Evolutionary conservation across 2,888 invertebrate genomes (phyloP), one percentile per base, ranked within the genome.

Genomic region (Frankliniella intonsa): DNA sequence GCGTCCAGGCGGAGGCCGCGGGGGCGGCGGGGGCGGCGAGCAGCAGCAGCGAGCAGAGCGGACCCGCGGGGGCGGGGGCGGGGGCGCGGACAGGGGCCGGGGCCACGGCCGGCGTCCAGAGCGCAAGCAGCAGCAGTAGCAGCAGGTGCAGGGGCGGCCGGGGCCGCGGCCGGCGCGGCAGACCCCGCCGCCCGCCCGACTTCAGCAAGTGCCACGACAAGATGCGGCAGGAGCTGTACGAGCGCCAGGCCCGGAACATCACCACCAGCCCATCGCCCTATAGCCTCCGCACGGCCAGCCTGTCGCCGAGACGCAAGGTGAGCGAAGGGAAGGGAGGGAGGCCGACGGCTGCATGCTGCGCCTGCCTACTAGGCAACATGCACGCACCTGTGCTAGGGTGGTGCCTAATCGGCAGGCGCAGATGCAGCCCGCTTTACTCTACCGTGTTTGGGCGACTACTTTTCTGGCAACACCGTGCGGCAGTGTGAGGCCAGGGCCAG

Each of bases 181-280:
- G 81, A 81, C 80, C 80, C 27, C 83, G 50, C 49, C 83, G 80
- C 69, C 85, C 86, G n/a, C 86, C 86, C 7, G 85, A 86, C 84
- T 87, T 86, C 82, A 86, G 86, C 80, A 88, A 87, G 83, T 88
- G 87, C 83, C 87, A 87, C 51, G 87, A 89, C 82, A 88, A 88
- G 83, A 84, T 86, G 76, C 87, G 87, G 80, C 87, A 86, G 82
- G 87, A 88, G 84, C 81, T 88, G 17, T 87, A 87, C 80, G 87
- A 88, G 82, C 84, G 88, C 51, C 87, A 87, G 80, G 86, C 87
- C 81, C 90, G 90, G 83, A 91, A 91, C 83, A 88, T 91, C 9
- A 90, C 90, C 1, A 90, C 90, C 0, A 90, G 89, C 83, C 89
- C 90, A 14, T 89, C 90, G 82, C 90, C 90, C 2, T 91, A 90